Evolutionary conservation across 2,113 vertebrate species (phyloP), one percentile per base, ranked within the genome.

Genomic region (Morone saxatilis): DNA sequence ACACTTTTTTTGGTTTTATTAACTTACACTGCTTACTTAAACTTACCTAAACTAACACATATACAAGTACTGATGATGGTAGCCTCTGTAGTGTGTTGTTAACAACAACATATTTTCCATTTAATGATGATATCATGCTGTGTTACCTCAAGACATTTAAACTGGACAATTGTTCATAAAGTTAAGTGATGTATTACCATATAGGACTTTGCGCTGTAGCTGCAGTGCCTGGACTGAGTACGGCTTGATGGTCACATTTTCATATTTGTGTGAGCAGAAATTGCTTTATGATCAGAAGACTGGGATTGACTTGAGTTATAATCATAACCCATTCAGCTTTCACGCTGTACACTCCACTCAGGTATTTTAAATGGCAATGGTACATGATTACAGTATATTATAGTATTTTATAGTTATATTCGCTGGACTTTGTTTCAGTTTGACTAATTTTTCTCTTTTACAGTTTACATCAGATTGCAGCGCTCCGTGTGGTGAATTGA

Each of bases 281-380:
- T 41, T 20, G 4, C 31, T 10, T 71, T 60, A 17, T 60, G 7
- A 56, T 61, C 17, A 45, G 50, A 65, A 59, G n/a, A 43, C 76
- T 40, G 20, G 51, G 51, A 36, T 14, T 48, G 8, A 68, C 8
- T 56, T 31, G 12, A 53, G 11, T 67, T 80, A 5, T 75, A 60
- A 41, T 77, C 8, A 31, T 22, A 38, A 36, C 16, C 47, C 3
- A 16, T 68, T 53, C 16, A 36, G 5, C 41, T 56, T 66, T 31
- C 76, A 79, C 38, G 63, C 62, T 57, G 54, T 20, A 82, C 75
- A 85, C 78, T 91, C 71, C 80, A 67, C 40, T 66, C 13, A 51
- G 38, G n/a, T 63, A 62, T 63, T 81, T 51, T 25, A 71, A 71
- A 69, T 38, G 6, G 59, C 63, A 73, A 5, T 68, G 43, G 9